Percentiles rank a stretch among this genome's conserved stretches.
These are phyloP conservation scores for Chamaea fasciata DNA, from an alignment of 2,113 vertebrate genomes.

Conservation along the genomic window DNA sequence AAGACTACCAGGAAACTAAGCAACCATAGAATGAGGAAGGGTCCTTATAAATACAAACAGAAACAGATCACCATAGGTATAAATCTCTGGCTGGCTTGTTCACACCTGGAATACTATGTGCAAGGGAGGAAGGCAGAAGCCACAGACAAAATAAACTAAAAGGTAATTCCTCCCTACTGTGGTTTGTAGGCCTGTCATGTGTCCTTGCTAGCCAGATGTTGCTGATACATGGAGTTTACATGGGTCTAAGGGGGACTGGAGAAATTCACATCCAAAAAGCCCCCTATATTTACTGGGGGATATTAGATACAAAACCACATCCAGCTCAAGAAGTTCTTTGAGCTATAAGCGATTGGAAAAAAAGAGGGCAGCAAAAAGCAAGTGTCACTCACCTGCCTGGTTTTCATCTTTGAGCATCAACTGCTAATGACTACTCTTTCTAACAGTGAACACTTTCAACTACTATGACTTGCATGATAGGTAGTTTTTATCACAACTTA, in stretches of 20 bases:
- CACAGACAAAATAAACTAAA: neutral
- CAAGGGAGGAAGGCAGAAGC: neutral
- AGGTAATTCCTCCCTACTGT: neutral
- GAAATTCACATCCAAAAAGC: neutral
- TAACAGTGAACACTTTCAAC: neutral
- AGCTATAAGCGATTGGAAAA: neutral
- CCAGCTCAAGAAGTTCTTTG: neutral
- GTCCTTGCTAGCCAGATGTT: neutral
- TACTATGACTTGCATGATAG: accelerated
- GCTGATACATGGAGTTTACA: neutral
- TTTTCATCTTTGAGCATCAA: neutral
- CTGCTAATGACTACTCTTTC: neutral
- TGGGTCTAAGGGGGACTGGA: neutral
- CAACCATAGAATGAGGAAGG: accelerated
- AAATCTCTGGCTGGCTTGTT: neutral
- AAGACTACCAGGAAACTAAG: neutral
- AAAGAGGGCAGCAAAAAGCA: neutral
- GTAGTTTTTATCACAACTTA: neutral
- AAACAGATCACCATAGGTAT: neutral
- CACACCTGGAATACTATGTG: neutral
- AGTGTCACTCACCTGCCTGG: too few relatives aligned
- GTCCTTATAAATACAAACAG: neutral
- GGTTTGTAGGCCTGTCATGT: neutral
- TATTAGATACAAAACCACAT: neutral
- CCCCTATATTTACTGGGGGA: neutral